Evolutionary conservation across 2,888 invertebrate genomes (phyloP), one percentile per base, ranked within the genome.

Genomic region (Amphipoea lucens): DNA sequence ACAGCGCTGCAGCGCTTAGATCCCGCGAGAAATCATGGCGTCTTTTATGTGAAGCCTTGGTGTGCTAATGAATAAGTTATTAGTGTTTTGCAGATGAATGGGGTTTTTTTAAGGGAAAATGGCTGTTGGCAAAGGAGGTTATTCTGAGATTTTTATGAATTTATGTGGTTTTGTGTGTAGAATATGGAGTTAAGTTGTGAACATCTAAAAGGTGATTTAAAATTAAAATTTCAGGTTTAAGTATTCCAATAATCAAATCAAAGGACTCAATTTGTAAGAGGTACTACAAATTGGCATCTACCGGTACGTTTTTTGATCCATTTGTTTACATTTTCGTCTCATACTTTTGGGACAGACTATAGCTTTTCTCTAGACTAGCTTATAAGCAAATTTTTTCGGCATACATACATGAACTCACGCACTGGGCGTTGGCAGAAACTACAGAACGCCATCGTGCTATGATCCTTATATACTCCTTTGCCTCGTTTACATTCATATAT

Each of bases 11-110:
- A 70, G 51, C 51, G 79, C 69, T 72, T 69, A 20, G 17, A 78
- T 57, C 84, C 84, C 66, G n/a, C 6, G 74, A 82, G 74, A 66
- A 79, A 79, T 66, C 82, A 74, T 70, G 74, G 69, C 65, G 63
- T 12, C 3, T 17, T 74, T 82, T 82, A 54, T 63, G 42, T 45
- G 17, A 63, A 81, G 29, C 48, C 62, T 75, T 68, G 51, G 17
- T 14, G 48, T 12, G 9, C 6, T 51, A 20, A 68, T 48, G 67
- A 80, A 76, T 80, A 67, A 74, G 60, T 76, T 45, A 76, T 67
- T 40, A 12, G 17, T 54, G 23, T 17, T 29, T 7, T 29, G 5
- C 4, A 11, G 67, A 80, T 62, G 29, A 75, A 54, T 20, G 9
- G 14, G 5, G 3, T 51, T 66, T 11, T 51, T 66, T 5, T 1